phyloP scores from a whole-genome alignment of 2,797 vertebrate genomes.

The Muscicapa comitata region DNA sequence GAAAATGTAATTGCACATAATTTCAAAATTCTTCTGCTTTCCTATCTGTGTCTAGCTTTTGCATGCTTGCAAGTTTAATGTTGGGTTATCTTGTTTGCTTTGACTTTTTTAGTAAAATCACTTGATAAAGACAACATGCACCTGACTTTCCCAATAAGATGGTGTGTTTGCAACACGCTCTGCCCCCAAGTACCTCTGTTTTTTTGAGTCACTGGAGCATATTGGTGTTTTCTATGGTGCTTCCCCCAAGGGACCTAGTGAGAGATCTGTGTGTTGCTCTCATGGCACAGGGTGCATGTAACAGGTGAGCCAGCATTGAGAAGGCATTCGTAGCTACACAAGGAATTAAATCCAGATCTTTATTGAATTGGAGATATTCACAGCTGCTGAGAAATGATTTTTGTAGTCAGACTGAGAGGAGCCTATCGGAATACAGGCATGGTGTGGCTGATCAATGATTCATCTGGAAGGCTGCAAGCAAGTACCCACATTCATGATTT shows the following conservation, averaged over 20 bases:
- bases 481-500: not conserved
- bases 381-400: not conserved
- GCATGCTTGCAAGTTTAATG: not conserved
- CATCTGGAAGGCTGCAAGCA: not conserved
- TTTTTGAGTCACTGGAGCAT: not conserved
- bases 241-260: not conserved
- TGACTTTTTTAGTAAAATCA: not conserved
- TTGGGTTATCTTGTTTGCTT: not conserved
- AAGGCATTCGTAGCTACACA: not conserved
- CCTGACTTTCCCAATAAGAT: not conserved
- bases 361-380: not conserved
- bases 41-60: not conserved
- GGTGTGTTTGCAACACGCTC: not conserved
- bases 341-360: not conserved
- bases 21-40: not conserved
- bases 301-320: not conserved
- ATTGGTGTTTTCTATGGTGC: not conserved
- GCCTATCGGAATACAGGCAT: not conserved
- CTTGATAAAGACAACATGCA: not conserved
- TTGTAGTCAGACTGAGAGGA: not conserved
- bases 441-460: not conserved
- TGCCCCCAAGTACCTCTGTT: not conserved
- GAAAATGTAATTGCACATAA: not conserved
- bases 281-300: fast-evolving
- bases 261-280: not conserved